Conservation (phyloP, 2,113 vertebrate genomes). For the Gasterosteus nipponicus region DNA sequence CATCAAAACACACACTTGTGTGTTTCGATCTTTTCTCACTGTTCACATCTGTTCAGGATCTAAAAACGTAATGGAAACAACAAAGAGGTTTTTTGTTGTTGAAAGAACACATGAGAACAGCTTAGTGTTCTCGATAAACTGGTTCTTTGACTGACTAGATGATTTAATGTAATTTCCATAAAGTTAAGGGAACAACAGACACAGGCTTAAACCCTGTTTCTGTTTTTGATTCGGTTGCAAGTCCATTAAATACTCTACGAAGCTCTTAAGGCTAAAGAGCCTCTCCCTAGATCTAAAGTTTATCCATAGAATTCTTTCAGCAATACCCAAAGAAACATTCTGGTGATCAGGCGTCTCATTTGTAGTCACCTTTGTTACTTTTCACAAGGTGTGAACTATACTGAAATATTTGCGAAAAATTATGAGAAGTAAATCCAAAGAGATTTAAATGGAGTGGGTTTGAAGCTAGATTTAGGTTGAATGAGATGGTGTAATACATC, state of each 20-base stretch:
- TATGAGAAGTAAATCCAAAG: neutral
- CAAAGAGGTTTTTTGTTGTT: neutral
- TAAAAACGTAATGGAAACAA: conserved; percentile 16
- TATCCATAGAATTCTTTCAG: neutral
- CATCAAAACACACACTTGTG: neutral
- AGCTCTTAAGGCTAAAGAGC: neutral
- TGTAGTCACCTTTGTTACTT: neutral
- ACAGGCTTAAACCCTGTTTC: neutral
- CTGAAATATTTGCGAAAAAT: neutral
- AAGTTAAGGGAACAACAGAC: neutral
- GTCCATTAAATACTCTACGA: neutral
- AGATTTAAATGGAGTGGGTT: neutral
- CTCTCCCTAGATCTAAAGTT: too few species aligned
- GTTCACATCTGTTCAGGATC: conserved; percentile 34
- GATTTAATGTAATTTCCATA: neutral
- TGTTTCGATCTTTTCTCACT: neutral
- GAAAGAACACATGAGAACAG: neutral
- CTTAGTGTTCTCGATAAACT: neutral
- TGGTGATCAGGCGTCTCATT: neutral
- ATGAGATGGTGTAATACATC: neutral
- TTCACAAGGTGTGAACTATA: neutral
- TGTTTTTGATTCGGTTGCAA: neutral
- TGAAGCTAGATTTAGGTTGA: neutral
- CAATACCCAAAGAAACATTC: neutral
- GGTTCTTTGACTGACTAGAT: neutral